phyloP scores from a whole-genome alignment of 2,888 invertebrate genomes.

The Diaprepes abbreviatus region DNA sequence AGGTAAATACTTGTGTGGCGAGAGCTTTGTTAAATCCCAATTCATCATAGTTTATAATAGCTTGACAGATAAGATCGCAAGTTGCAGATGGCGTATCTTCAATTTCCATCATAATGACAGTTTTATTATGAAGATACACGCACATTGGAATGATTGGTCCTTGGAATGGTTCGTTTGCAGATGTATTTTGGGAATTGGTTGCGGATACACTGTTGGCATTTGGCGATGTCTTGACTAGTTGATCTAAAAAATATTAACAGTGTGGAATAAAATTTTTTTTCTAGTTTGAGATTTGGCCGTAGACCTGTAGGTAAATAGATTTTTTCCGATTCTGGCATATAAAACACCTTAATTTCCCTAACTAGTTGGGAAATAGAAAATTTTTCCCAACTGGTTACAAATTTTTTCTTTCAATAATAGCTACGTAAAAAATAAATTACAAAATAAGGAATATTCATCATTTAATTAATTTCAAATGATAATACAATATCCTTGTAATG shows the following conservation, averaged over 20 bases:
- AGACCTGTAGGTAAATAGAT: too few relatives aligned
- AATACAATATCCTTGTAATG: too few relatives aligned
- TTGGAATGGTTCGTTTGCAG: slow-evolving; percentile 56
- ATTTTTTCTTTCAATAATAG: too few relatives aligned
- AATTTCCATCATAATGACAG: slow-evolving; percentile 85
- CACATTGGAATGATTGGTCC: slow-evolving; percentile 74
- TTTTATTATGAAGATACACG: slow-evolving; percentile 86
- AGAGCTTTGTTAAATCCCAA: slow-evolving; percentile 82
- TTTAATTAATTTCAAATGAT: too few relatives aligned
- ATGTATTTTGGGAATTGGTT: slow-evolving; percentile 55
- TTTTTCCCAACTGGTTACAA: too few relatives aligned
- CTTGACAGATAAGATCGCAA: slow-evolving; percentile 70
- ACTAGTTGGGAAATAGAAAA: too few relatives aligned
- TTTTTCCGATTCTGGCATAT: too few relatives aligned
- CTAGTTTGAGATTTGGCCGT: too few relatives aligned
- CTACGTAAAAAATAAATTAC: too few relatives aligned
- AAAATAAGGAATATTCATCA: too few relatives aligned
- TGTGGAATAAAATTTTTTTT: too few relatives aligned
- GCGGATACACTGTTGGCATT: slow-evolving; percentile 27
- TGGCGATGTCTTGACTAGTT: slow-evolving; percentile 15
- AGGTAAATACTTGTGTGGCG: slow-evolving; percentile 88
- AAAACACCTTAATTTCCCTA: too few relatives aligned
- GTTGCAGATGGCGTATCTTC: slow-evolving; percentile 80
- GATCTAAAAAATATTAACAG: slow-evolving; percentile 16
- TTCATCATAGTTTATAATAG: slow-evolving; percentile 81